These are phyloP conservation scores for Aromia moschata DNA, from an alignment of 2,888 invertebrate species.

Conservation along the genomic window DNA sequence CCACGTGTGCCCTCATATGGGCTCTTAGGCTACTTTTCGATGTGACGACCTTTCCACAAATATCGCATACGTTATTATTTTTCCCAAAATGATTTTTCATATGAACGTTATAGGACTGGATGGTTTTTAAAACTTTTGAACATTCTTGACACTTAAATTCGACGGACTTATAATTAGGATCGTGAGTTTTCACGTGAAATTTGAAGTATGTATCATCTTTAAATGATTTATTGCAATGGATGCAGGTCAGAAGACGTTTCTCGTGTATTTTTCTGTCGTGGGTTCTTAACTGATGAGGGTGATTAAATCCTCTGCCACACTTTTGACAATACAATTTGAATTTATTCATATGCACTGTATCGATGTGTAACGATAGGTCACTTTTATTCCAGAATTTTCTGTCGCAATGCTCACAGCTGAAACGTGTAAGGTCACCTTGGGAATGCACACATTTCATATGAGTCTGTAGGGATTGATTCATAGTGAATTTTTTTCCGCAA, in stretches of 20 bases:
- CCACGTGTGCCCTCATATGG: constrained; percentile 51
- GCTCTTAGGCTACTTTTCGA: constrained; percentile 61
- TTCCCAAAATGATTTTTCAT: constrained; percentile 36
- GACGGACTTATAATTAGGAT: constrained; percentile 35
- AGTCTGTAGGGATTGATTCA: background rate
- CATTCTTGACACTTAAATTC: constrained; percentile 33
- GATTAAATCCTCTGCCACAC: background rate
- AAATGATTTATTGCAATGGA: background rate
- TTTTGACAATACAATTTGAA: background rate
- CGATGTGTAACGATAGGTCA: background rate
- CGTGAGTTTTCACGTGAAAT: constrained; percentile 43
- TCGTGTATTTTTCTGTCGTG: background rate
- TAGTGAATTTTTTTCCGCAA: background rate
- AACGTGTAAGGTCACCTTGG: background rate
- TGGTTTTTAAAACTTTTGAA: constrained; percentile 6
- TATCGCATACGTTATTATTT: constrained; percentile 53
- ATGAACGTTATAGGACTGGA: constrained; percentile 35
- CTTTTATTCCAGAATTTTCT: constrained; percentile 3
- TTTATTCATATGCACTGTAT: background rate
- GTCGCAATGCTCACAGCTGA: constrained; percentile 36
- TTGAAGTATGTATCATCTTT: constrained; percentile 30
- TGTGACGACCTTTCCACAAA: constrained; percentile 57
- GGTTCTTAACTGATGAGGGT: background rate
- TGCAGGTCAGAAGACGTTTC: background rate
- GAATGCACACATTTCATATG: background rate